Conservation (phyloP, 2,797 vertebrate genomes). For the Tamandua tetradactyla region DNA sequence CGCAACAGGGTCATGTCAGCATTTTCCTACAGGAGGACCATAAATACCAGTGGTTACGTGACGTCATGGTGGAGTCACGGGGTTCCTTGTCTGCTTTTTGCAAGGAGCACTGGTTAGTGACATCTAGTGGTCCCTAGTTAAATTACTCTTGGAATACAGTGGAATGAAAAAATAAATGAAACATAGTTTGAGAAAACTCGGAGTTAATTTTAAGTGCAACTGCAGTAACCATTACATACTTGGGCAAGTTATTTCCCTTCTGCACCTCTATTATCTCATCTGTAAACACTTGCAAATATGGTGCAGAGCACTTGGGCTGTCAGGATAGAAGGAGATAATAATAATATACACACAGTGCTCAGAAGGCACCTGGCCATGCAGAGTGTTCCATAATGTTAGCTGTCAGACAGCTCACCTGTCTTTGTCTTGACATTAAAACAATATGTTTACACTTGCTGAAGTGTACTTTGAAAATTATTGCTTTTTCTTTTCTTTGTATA, state of each 20-base stretch:
- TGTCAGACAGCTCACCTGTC: neutral
- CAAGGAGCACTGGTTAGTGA: neutral
- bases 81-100: neutral
- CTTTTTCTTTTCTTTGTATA: too few relatives aligned
- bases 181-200: neutral
- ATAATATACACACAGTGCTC: neutral
- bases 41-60: neutral
- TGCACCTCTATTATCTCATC: neutral
- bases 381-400: neutral
- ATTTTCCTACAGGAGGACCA: neutral
- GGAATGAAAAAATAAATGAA: neutral
- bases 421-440: neutral
- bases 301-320: neutral
- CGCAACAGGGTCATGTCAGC: neutral
- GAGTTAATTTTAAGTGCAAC: neutral
- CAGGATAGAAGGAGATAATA: neutral
- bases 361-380: neutral
- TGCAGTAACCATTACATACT: fast-evolving
- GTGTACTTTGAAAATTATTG: too few relatives aligned
- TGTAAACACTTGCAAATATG: neutral
- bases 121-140: conserved; percentile 57
- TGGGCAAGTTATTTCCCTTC: neutral
- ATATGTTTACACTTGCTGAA: too few relatives aligned
- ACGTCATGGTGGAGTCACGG: neutral
- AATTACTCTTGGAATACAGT: conserved; percentile 29